A percentile compares a stretch with the other conserved stretches of the same genome.
These are phyloP conservation scores for Neogale vison DNA, from an alignment of 2,113 vertebrate genomes.

Conservation along the genomic window DNA sequence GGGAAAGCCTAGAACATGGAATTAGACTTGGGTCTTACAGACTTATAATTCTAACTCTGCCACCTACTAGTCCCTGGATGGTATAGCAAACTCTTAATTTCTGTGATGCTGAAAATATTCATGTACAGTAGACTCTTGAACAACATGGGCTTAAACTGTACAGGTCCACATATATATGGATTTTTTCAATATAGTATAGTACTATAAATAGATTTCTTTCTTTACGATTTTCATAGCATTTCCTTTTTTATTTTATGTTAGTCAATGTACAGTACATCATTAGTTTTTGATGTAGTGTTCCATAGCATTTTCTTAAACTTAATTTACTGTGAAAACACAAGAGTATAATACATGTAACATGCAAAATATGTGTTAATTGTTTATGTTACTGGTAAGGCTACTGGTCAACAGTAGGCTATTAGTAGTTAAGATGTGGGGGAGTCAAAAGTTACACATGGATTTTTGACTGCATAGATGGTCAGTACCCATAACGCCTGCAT, in stretches of 20 bases:
- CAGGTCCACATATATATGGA: neutral
- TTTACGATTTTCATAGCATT: neutral
- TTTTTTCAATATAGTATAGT: neutral
- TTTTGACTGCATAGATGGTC: neutral
- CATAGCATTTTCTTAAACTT: neutral
- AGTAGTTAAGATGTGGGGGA: neutral
- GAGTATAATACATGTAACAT: neutral
- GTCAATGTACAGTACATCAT: too few species aligned
- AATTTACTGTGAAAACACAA: neutral
- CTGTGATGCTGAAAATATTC: slow-evolving; percentile 3
- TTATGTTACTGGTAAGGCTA: neutral
- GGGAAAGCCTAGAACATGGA: neutral
- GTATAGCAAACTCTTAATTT: neutral
- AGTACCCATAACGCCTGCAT: neutral
- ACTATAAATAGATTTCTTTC: neutral
- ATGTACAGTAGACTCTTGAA: neutral
- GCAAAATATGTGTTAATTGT: neutral
- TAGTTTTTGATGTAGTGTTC: too few species aligned
- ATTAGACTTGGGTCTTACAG: neutral
- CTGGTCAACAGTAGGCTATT: neutral
- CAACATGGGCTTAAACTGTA: neutral
- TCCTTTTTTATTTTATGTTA: too few species aligned
- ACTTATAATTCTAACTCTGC: neutral
- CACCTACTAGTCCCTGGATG: neutral
- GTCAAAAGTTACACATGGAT: neutral